Conservation (phyloP, 2,888 invertebrate genomes). For the Chymomyza procnemis region DNA sequence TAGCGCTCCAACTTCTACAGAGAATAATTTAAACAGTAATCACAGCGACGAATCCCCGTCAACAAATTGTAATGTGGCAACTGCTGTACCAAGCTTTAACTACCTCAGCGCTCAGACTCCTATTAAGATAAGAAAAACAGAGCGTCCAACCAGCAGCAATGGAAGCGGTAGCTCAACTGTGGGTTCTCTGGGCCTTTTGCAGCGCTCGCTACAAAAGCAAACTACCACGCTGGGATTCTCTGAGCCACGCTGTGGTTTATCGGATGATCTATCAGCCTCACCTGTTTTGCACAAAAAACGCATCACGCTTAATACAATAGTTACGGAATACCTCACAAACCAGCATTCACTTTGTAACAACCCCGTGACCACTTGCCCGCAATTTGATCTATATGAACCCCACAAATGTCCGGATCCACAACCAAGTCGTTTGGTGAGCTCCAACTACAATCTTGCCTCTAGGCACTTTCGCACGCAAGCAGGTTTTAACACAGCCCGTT, state of each 20-base stretch:
- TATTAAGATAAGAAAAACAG: conserved; percentile 56
- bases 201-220: conserved; percentile 80
- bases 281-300: conserved; percentile 76
- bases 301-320: conserved; percentile 92
- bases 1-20: conserved; percentile 12
- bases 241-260: conserved; percentile 16
- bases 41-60: conserved; percentile 35
- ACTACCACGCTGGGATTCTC: conserved; percentile 76
- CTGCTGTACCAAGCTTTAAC: conserved; percentile 50
- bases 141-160: conserved; percentile 49
- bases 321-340: conserved; percentile 96
- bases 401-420: conserved; percentile 97
- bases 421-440: conserved; percentile 78
- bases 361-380: conserved; percentile 98
- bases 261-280: conserved; percentile 31
- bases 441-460: conserved; percentile 85
- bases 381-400: conserved; percentile 95
- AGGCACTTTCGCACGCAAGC: conserved; percentile 81
- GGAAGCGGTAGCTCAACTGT: neutral
- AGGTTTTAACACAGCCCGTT: conserved; percentile 81
- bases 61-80: conserved; percentile 20
- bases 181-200: conserved; percentile 21
- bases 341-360: conserved; percentile 99
- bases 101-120: conserved; percentile 49
- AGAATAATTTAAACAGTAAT: conserved; percentile 26